Evolutionary conservation across 2,797 vertebrate species (phyloP), one percentile per base, ranked within the genome.

Genomic region (Phrynocephalus vlangalii): DNA sequence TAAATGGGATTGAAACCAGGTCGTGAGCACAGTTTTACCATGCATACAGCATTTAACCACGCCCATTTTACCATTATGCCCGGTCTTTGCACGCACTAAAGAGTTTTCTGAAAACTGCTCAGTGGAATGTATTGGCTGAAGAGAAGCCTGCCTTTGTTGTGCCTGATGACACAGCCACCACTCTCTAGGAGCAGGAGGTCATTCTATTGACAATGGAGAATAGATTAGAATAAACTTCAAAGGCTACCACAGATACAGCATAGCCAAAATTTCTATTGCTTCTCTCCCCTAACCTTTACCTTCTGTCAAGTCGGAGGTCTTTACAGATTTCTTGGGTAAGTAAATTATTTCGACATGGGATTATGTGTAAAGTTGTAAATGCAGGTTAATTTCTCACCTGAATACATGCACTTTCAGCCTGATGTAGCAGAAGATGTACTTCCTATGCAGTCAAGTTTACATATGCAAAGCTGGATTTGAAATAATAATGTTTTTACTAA

Each of bases 171-270:
- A n/a, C n/a, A n/a, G n/a, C n/a, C n/a, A n/a, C n/a, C n/a, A n/a
- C n/a, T n/a, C n/a, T n/a, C n/a, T n/a, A n/a, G n/a, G n/a, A n/a
- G n/a, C n/a, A n/a, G n/a, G n/a, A n/a, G n/a, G n/a, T n/a, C n/a
- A n/a, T n/a, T n/a, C n/a, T 75, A 77, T 90, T 88, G 67, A 90
- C 87, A 88, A 67, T 16, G 88, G 92, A 50, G 76, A 72, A 50
- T 26, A 24, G 90, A 91, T 94, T 91, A 92, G 89, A 66, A 88
- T 86, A 82, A 85, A 94, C 91, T 93, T 95, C 95, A 94, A 95
- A 94, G 94, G 85, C 80, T 16, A 22, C 30, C 79, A 72, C 66
- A 6, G 75, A 73, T 22, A n/a, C n/a, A n/a, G n/a, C n/a, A n/a
- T n/a, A n/a, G n/a, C n/a, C n/a, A n/a, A n/a, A n/a, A n/a, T n/a